These are phyloP conservation scores for Adelges cooleyi DNA, from an alignment of 1,140 invertebrate species.

Conservation along the genomic window DNA sequence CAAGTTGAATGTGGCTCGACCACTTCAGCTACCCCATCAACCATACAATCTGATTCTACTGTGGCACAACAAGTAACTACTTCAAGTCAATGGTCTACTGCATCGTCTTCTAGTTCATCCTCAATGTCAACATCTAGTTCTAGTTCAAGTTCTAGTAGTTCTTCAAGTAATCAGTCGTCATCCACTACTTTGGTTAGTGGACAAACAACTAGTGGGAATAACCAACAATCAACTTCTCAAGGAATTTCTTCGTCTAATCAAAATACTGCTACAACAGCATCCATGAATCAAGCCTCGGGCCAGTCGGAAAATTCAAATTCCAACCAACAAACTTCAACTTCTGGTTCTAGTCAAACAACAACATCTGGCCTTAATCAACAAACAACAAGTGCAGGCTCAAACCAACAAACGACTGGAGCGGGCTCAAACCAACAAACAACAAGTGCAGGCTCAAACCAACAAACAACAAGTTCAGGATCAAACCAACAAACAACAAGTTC, in stretches of 20 bases:
- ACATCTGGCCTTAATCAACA: not conserved
- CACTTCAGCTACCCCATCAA: conserved; percentile 12
- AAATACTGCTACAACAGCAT: conserved; percentile 23
- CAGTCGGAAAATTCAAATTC: not conserved
- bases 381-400: conserved; percentile 9
- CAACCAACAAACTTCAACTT: no score
- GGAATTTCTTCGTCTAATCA: conserved; percentile 1
- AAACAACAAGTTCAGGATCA: not conserved
- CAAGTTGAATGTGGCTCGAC: conserved; percentile 30
- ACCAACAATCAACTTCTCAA: conserved; percentile 29
- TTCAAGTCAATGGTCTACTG: conserved; percentile 2
- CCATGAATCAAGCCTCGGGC: conserved; percentile 13
- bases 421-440: conserved; percentile 29
- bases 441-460: conserved; percentile 22
- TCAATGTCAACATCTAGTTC: not conserved
- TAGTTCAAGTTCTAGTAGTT: conserved; percentile 22
- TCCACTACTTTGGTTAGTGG: not conserved
- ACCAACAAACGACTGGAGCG: conserved; percentile 27
- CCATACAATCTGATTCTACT: conserved; percentile 25
- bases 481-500: conserved; percentile 27
- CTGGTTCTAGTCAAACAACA: no score
- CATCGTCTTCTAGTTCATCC: conserved; percentile 11
- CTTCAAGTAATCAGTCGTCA: conserved; percentile 3
- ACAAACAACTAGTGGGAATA: conserved; percentile 8
- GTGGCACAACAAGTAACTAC: conserved; percentile 24